phyloP scores from a whole-genome alignment of 1,140 invertebrate genomes.

The Bombus vancouverensis region DNA sequence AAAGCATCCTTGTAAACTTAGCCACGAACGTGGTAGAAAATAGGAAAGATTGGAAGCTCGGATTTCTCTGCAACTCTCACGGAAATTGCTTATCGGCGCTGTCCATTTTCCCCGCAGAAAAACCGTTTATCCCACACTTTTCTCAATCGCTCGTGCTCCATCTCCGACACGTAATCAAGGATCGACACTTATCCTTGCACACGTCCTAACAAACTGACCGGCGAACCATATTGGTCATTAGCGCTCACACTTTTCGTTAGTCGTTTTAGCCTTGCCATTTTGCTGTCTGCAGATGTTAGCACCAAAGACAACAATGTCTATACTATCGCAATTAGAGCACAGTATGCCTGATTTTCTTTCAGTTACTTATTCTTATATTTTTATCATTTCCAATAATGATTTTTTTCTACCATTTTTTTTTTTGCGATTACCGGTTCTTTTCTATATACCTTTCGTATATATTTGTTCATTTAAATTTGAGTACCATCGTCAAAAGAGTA shows the following conservation, averaged over 20 bases:
- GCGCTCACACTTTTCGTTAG: neutral
- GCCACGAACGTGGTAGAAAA: neutral
- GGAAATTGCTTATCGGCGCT: conserved; percentile 43
- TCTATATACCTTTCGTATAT: neutral
- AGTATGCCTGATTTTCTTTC: neutral
- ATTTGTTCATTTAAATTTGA: neutral
- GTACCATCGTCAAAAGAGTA: neutral
- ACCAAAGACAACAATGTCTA: neutral
- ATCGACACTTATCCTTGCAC: conserved; percentile 25
- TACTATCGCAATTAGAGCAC: neutral
- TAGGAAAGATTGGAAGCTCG: conserved; percentile 23
- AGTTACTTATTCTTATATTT: neutral
- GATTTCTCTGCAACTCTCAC: conserved; percentile 16
- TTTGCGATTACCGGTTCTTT: neutral
- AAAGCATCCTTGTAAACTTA: conserved; percentile 1
- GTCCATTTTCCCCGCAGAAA: conserved; percentile 28
- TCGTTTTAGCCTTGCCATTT: neutral
- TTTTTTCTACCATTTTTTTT: too few species aligned
- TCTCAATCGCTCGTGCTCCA: conserved; percentile 33
- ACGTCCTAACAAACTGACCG: neutral
- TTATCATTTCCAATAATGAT: neutral
- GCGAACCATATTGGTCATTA: conserved; percentile 1
- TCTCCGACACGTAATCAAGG: conserved; percentile 32
- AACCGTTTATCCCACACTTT: conserved; percentile 33
- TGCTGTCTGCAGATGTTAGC: neutral